Evolutionary conservation across 2,888 invertebrate genomes (phyloP).

Genomic region (Diaprepes abbreviatus): DNA sequence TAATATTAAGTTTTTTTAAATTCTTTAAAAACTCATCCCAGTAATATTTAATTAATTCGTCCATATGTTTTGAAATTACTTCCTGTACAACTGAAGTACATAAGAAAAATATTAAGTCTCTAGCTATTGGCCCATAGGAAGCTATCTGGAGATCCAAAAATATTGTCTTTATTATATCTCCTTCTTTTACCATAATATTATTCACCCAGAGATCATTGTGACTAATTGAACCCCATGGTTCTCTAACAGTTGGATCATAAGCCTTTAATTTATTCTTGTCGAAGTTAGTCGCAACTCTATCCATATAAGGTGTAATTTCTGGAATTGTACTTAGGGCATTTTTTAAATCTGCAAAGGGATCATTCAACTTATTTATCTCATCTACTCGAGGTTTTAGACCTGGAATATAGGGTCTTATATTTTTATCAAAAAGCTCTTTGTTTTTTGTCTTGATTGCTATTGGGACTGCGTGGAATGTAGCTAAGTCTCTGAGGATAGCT

Average conservation of each 20-base stretch:
- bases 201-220: constrained; percentile 48
- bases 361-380: not conserved
- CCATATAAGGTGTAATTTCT: constrained; percentile 17
- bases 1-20: too few species aligned
- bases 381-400: not conserved
- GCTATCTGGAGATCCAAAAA: constrained; percentile 33
- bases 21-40: too few species aligned
- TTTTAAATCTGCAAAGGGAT: not conserved
- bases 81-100: constrained; percentile 7
- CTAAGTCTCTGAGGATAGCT: constrained; percentile 37
- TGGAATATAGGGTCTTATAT: constrained; percentile 35
- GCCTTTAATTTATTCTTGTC: not conserved
- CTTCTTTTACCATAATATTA: constrained; percentile 44
- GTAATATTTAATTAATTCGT: too few species aligned
- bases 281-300: not conserved
- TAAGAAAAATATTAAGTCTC: constrained; percentile 33
- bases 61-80: not conserved
- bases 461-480: constrained; percentile 42
- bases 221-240: constrained; percentile 42
- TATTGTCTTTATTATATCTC: constrained; percentile 18
- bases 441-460: constrained; percentile 40
- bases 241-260: not conserved
- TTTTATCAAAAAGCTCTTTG: constrained; percentile 33
- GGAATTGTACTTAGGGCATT: not conserved
- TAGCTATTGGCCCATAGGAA: constrained; percentile 23